Conservation (phyloP, 2,888 invertebrate genomes). For the Saturnia japonica region DNA sequence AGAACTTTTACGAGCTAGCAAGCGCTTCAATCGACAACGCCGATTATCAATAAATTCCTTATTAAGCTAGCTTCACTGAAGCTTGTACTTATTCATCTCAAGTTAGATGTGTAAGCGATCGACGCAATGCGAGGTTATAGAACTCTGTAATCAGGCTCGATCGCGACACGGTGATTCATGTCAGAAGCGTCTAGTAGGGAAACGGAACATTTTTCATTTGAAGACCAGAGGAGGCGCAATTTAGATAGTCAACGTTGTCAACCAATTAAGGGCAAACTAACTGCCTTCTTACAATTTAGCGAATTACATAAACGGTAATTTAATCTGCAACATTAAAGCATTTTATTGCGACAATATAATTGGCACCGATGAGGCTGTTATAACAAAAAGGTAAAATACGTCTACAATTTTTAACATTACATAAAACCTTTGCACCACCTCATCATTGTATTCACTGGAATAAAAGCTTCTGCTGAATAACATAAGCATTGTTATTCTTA, state of each 20-base stretch:
- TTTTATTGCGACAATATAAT: no score
- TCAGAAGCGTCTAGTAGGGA: neutral
- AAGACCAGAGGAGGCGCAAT: neutral
- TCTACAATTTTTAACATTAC: neutral
- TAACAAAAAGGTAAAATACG: neutral
- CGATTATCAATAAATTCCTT: neutral
- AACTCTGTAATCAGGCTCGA: neutral
- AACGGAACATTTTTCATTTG: neutral
- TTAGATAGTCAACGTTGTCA: neutral
- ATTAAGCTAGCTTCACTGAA: neutral
- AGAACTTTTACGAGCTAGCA: neutral
- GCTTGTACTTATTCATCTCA: neutral
- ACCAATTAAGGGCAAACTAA: neutral
- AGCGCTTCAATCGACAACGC: neutral
- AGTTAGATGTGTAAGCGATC: neutral
- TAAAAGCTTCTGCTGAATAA: neutral
- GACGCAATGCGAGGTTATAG: neutral
- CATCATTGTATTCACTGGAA: neutral
- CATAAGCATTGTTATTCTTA: neutral
- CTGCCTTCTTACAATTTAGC: neutral
- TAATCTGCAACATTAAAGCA: no score
- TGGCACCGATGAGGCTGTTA: neutral
- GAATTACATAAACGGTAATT: neutral
- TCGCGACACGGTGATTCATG: neutral
- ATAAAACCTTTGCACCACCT: neutral